phyloP scores from a whole-genome alignment of 2,113 vertebrate species.

The Platysteira castanea region DNA sequence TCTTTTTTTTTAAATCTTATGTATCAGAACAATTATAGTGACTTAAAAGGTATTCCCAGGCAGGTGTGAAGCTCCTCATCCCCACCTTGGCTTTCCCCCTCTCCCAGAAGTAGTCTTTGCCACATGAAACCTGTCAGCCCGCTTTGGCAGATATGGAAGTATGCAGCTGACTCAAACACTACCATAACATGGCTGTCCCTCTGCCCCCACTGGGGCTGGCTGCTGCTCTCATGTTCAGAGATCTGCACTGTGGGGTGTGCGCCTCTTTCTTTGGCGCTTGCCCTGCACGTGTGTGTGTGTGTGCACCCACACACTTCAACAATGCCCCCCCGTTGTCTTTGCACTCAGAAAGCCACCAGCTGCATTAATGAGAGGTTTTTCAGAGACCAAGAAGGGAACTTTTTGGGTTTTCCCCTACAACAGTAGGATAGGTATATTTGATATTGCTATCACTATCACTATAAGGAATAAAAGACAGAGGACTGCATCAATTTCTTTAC shows the following conservation, averaged over 20 bases:
- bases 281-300: background rate
- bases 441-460: background rate
- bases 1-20: background rate
- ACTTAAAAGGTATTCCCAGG: background rate
- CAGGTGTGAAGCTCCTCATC: background rate
- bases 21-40: background rate
- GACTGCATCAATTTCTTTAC: background rate
- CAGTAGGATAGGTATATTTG: background rate
- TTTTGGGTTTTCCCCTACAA: background rate
- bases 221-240: background rate
- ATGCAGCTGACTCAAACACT: background rate
- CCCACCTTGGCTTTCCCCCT: background rate
- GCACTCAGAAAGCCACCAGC: background rate
- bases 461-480: background rate
- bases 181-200: background rate
- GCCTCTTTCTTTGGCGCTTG: background rate
- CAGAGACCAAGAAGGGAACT: background rate
- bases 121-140: background rate
- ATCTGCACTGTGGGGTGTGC: fast-evolving
- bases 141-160: background rate
- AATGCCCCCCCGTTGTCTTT: background rate
- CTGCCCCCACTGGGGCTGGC: background rate
- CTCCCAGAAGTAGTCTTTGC: background rate
- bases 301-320: background rate
- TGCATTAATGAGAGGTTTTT: background rate